Evolutionary conservation across 2,888 invertebrate species (phyloP).

Genomic region (Tortrix viridana): DNA sequence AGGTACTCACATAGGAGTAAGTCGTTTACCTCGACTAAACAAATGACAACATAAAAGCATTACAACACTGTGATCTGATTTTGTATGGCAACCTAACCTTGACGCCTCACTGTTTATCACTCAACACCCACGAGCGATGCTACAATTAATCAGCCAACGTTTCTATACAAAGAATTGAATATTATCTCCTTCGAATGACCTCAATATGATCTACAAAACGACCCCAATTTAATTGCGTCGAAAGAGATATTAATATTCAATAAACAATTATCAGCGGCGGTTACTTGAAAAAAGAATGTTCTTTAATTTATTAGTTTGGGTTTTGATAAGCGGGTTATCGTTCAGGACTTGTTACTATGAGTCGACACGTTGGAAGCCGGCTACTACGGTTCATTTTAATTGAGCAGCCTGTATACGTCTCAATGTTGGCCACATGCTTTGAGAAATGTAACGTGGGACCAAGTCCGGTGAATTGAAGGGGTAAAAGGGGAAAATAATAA

Average conservation of each 20-base stretch:
- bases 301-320: conserved; percentile 65
- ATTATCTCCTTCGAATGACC: conserved; percentile 45
- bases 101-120: background rate
- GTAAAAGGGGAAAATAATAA: no score
- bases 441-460: no score
- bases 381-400: background rate
- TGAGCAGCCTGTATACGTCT: no score
- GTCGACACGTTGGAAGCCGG: background rate
- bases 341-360: background rate
- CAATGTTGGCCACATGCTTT: no score
- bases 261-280: conserved; percentile 72
- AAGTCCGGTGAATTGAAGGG: no score
- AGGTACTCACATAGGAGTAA: no score
- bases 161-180: conserved; percentile 27
- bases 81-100: no score
- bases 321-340: conserved; percentile 51
- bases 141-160: conserved; percentile 16
- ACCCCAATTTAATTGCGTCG: conserved; percentile 67
- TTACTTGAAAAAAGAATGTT: conserved; percentile 61
- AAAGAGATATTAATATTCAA: conserved; percentile 75
- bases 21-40: no score
- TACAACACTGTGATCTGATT: no score
- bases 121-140: conserved; percentile 13
- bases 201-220: conserved; percentile 51
- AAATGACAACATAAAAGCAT: no score